Evolutionary conservation across 2,113 vertebrate genomes (phyloP).

Genomic region (Ibidorhyncha struthersii): DNA sequence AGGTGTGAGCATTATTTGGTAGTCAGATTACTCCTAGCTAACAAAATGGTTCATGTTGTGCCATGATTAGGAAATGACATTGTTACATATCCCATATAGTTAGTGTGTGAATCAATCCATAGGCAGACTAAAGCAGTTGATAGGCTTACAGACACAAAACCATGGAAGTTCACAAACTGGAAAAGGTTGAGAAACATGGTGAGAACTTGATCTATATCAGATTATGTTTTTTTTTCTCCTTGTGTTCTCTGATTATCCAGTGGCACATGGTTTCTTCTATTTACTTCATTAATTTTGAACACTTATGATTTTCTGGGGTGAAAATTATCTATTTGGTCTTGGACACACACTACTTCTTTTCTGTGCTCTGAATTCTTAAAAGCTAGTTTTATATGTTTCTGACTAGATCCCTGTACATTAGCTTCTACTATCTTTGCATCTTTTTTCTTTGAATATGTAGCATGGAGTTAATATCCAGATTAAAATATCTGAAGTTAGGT

Average conservation of each 20-base stretch:
- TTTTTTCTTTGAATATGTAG: not conserved
- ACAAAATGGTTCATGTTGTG: constrained; percentile 62
- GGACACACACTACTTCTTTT: not conserved
- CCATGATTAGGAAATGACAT: constrained; percentile 25
- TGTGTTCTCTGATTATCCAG: not conserved
- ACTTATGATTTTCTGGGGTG: rapidly evolving
- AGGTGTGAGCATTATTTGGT: constrained; percentile 20
- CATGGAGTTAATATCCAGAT: not conserved
- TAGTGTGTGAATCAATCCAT: constrained; percentile 33
- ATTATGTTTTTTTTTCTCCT: not conserved
- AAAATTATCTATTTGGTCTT: not conserved
- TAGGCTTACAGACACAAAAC: not conserved
- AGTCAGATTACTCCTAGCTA: constrained; percentile 45
- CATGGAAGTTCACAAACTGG: not conserved
- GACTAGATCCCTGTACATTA: not conserved
- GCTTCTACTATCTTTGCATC: not conserved
- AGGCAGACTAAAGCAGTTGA: not conserved
- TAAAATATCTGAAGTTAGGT: not conserved
- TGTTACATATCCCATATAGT: constrained; percentile 16
- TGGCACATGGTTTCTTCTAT: rapidly evolving
- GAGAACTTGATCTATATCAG: not conserved
- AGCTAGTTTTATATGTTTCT: not conserved
- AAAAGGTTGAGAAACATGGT: not conserved
- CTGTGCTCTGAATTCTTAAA: not conserved
- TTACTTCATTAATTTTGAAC: not conserved